These are phyloP conservation scores for Acanthosepion esculentum DNA, from an alignment of 2,888 invertebrate genomes.

Conservation along the genomic window DNA sequence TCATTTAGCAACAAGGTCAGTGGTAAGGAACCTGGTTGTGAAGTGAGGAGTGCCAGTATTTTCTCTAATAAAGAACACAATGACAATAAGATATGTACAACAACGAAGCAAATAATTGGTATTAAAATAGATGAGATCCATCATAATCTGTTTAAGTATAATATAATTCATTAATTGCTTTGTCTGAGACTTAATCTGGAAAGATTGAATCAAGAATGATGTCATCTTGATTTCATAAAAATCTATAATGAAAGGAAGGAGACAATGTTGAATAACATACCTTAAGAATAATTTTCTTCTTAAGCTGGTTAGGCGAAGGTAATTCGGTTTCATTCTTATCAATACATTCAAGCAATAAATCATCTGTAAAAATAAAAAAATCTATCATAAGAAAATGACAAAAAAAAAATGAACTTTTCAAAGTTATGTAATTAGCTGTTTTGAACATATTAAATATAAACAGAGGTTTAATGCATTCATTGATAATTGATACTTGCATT, in stretches of 20 bases:
- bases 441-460: neutral
- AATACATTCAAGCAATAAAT: slow-evolving; percentile 84
- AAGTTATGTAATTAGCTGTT: neutral
- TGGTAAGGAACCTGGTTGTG: too few species aligned
- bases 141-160: too few species aligned
- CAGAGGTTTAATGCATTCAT: neutral
- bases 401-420: neutral
- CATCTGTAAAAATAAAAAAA: slow-evolving; percentile 77
- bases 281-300: slow-evolving; percentile 78
- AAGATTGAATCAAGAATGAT: too few species aligned
- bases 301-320: slow-evolving; percentile 88
- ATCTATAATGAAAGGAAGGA: too few species aligned
- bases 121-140: too few species aligned
- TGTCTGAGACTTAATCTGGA: too few species aligned
- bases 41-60: neutral
- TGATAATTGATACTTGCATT: neutral
- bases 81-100: neutral
- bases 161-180: too few species aligned
- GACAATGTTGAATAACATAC: slow-evolving; percentile 79
- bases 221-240: too few species aligned
- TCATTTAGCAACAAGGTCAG: too few species aligned
- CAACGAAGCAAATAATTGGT: too few species aligned
- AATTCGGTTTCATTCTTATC: slow-evolving; percentile 86
- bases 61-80: neutral
- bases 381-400: neutral